Evolutionary conservation across 2,113 vertebrate species (phyloP), one percentile per base, ranked within the genome.

Genomic region (Dinomys branickii): DNA sequence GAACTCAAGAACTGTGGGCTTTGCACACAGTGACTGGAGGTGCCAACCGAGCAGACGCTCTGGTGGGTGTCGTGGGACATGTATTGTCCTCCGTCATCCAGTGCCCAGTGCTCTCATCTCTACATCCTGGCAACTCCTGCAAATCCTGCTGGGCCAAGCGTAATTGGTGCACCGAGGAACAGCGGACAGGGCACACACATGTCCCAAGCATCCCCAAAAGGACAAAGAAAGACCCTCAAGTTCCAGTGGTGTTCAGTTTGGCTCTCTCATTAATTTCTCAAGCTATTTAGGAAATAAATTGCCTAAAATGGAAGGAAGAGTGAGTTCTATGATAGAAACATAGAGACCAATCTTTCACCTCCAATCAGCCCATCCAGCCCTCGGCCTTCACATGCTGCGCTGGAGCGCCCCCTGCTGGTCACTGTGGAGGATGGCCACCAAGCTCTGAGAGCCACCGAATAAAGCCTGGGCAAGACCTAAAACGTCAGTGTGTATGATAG

Each of bases 381-480:
- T 14, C 26, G 9, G 17, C 33, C 12, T 81, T 35, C 19, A 7
- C 44, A 19, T 56, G 14, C 58, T 58, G 38, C 54, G 22, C 56
- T 95, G 65, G 90, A 95, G 93, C 54, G 30, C 96, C 94, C 92
- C 69, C 97, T 97, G 75, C 81, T 96, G 98, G 50, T 50, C 35
- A 0, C 0, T 0, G 28, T 7, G 47, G 35, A 58, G 44, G 28
- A 2, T 20, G 13, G 19, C 19, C 77, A 65, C 12, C 7, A n/a
- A 73, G 30, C 30, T 61, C 87, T 16, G 8, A 85, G 30, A 65
- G 16, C 35, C 38, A 44, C 52, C 4, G 11, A 35, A 13, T 35
- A 12, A 71, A 96, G 33, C 28, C 24, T 56, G 24, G 73, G 50
- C 28, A 56, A 92, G 28, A 11, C 28, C 35, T 59, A 58, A 63